Conservation (phyloP, 2,797 vertebrate species). For the Peromyscus eremicus region DNA sequence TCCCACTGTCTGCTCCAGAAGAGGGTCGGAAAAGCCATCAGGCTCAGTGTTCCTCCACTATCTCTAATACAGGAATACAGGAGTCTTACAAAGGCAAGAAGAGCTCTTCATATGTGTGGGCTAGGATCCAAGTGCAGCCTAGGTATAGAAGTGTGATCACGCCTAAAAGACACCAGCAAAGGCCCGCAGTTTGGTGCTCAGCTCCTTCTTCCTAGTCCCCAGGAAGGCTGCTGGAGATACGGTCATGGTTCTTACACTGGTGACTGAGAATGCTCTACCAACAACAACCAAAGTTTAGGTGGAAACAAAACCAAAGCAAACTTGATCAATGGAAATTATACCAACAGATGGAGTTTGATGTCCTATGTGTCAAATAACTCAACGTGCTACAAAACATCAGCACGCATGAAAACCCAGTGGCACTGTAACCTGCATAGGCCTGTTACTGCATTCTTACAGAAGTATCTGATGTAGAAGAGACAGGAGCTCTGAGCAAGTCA, state of each 20-base stretch:
- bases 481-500: neutral
- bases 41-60: neutral
- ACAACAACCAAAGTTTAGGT: neutral
- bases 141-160: neutral
- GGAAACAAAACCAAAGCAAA: slow-evolving; percentile 41
- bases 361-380: slow-evolving; percentile 16
- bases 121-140: neutral
- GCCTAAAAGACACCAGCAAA: neutral
- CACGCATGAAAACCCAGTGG: neutral
- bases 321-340: slow-evolving; percentile 13
- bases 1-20: neutral
- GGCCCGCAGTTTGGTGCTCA: neutral
- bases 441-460: neutral
- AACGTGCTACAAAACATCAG: slow-evolving; percentile 42
- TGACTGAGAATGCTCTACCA: slow-evolving; percentile 5
- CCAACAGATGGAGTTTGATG: slow-evolving; percentile 3
- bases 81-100: neutral
- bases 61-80: neutral
- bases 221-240: neutral
- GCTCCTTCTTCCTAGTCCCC: neutral
- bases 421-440: neutral
- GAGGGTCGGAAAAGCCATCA: slow-evolving; percentile 1
- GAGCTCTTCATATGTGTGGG: neutral
- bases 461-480: slow-evolving; percentile 61
- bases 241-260: neutral